Evolutionary conservation across 2,797 vertebrate species (phyloP), one percentile per base, ranked within the genome.

Genomic region (Selene dorsalis): DNA sequence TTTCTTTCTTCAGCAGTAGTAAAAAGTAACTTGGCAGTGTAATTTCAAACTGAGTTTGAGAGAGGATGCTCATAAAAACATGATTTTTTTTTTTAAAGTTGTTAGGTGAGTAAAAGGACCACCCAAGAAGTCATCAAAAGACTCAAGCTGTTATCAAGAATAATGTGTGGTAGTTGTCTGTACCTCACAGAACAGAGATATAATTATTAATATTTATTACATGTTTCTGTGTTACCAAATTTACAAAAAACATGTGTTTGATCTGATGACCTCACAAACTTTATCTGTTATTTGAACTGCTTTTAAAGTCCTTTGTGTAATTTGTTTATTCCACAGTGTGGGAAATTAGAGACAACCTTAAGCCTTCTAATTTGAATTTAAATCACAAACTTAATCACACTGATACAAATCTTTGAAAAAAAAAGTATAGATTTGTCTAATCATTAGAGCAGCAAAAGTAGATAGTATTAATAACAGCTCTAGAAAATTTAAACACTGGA

Each of bases 251-350:
- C 16, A 13, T 10, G 10, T n/a, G 6, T 0, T n/a, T 28, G 8
- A 57, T 3, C 10, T 57, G 3, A 5, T 39, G 10, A 30, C 11
- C 0, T n/a, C 22, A 26, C 3, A 64, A 68, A 64, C 8, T 10
- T 65, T 9, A 45, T 22, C 7, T 12, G 1, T 18, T 16, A 24
- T 47, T 30, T 58, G 0, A 59, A 61, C 26, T 57, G 39, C 12
- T 35, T 5, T 57, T 2, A 52, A 32, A 17, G 20, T 50, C 12
- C 61, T 63, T 60, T 47, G 14, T 35, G 62, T 30, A 59, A 43
- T 81, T 73, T 45, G 22, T 10, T 76, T 66, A 66, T 45, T 66
- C 4, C 9, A 13, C 6, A n/a, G 12, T 32, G 8, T 28, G 39
- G 14, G 4, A n/a, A 63, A 52, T 13, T 1, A 47, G 0, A 0